Conservation (phyloP, 2,888 invertebrate species). For the Leptodirus hochenwartii region DNA sequence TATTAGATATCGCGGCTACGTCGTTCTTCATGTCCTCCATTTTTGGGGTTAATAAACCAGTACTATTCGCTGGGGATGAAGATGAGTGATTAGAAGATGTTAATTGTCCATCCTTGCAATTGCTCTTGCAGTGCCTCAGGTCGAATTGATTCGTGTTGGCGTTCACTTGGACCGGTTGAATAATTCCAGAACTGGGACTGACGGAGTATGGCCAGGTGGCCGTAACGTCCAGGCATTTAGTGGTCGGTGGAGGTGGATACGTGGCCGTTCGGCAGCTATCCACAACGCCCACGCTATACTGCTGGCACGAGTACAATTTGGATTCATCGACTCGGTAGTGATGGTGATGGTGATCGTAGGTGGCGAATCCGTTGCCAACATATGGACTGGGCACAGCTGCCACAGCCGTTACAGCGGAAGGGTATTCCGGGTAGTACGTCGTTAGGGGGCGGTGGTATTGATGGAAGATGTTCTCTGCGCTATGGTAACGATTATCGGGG, state of each 20-base stretch:
- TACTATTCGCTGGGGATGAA: constrained; percentile 19
- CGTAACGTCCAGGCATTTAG: constrained; percentile 28
- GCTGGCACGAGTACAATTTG: constrained; percentile 43
- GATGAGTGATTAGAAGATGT: constrained; percentile 34
- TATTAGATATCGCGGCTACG: constrained; percentile 19
- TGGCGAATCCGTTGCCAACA: constrained; percentile 63
- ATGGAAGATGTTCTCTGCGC: constrained; percentile 72
- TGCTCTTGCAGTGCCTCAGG: constrained; percentile 9
- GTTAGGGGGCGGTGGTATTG: constrained; percentile 80
- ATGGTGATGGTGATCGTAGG: no score
- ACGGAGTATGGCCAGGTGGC: constrained; percentile 33
- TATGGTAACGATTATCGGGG: constrained; percentile 44
- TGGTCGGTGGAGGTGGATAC: constrained; percentile 19
- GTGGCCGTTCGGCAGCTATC: constrained; percentile 32
- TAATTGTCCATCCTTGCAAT: constrained; percentile 3
- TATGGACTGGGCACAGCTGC: constrained; percentile 35
- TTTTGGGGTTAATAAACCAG: constrained; percentile 36
- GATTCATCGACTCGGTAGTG: constrained; percentile 35
- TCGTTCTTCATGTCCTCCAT: constrained; percentile 40
- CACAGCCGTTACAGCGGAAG: constrained; percentile 47
- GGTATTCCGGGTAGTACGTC: constrained; percentile 61
- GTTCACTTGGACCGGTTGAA: constrained; percentile 29
- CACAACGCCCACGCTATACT: no score
- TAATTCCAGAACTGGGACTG: constrained; percentile 29
- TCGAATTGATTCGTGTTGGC: constrained; percentile 12